Base-by-base conservation (phyloP, 1,140 invertebrate genomes). In the Stenopsyche tienmushanensis region DNA sequence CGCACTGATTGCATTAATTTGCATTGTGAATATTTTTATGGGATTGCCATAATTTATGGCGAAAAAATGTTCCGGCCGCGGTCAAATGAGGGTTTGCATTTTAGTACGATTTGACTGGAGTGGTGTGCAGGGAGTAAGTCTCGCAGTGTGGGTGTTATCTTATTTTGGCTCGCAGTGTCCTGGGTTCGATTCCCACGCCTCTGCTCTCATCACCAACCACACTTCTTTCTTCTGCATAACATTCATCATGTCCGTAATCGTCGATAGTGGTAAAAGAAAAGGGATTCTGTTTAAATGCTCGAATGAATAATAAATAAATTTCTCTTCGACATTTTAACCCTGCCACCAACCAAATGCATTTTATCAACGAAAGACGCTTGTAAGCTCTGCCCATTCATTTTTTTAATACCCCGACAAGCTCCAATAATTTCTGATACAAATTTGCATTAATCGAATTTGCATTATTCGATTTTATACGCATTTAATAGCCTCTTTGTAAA, bases 151-250 rank as follows among this genome's bases (percentile, higher is more conserved):
- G 58, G 58, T 49, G 42, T 45, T 60, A 45, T 60, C 39, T 23
- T 20, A 15, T 9, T 42, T 20, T 25, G 9, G 55, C 23, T 34
- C 21, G 24, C 44, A 55, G 24, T n/a, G 45, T 50, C 24, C 49
- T 17, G 47, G 50, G 60, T 63, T 63, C 60, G 60, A 52, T 63
- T 63, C 60, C 47, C 60, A 63, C 60, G 49, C 60, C 47, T 10
- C 3, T 20, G 7, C 50, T 18, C 21, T 57, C 53, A 57, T 29
- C 26, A 53, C n/a, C n/a, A n/a, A n/a, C 5, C 23, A 13, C 24
- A 57, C 53, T 7, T 3, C 49, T 5, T n/a, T 2, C 34, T 39
- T 39, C 34, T 47, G 18, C 44, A 47, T 47, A n/a, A n/a, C 29
- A 34, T 34, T 34, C 29, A 34, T 34, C 29, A 7, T 34, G 29